Evolutionary conservation across 2,888 invertebrate genomes (phyloP), one percentile per base, ranked within the genome.

Genomic region (Thereva nobilitata): DNA sequence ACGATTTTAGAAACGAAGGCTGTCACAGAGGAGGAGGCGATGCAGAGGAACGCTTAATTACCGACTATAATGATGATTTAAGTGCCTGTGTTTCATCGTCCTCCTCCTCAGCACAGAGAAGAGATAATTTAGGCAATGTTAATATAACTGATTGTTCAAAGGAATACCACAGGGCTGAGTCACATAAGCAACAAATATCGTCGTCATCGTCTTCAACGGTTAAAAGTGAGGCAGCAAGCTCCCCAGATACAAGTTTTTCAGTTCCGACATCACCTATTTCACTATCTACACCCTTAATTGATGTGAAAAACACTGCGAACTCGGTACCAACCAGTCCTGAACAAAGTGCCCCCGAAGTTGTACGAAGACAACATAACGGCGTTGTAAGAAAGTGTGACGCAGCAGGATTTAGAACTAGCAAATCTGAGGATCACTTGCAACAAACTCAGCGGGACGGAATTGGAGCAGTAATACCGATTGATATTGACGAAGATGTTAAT

Each of bases 401-500:
- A 67, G 87, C 87, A 73, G 88, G 90, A 72, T 94, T 95, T 53
- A 86, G 95, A 68, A 93, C 93, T 40, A 95, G 94, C 74, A 88
- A 93, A 76, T 94, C 93, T 8, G 96, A 96, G 82, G 95, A 95
- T 82, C 95, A 95, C 78, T 83, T 96, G 71, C 93, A 93, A 83
- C 86, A 87, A 71, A 75, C 80, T 70, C 82, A 81, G 72, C 78
- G 81, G 65, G 82, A 82, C 71, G 81, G 81, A 73, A 87, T 93
- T 81, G 91, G 91, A 76, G 89, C 93, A 70, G 93, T 94, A 72
- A 79, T 82, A 74, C 92, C 92, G 72, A 93, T 93, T 75, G 95
- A 95, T 75, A 90, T 95, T 78, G 95, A 94, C 79, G 95, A 95
- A 80, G 93, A 94, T 80, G 89, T 94, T 76, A 94, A 95, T 76